Evolutionary conservation across 2,113 vertebrate species (phyloP), one percentile per base, ranked within the genome.

Genomic region (Rhinolophus ferrumequinum): DNA sequence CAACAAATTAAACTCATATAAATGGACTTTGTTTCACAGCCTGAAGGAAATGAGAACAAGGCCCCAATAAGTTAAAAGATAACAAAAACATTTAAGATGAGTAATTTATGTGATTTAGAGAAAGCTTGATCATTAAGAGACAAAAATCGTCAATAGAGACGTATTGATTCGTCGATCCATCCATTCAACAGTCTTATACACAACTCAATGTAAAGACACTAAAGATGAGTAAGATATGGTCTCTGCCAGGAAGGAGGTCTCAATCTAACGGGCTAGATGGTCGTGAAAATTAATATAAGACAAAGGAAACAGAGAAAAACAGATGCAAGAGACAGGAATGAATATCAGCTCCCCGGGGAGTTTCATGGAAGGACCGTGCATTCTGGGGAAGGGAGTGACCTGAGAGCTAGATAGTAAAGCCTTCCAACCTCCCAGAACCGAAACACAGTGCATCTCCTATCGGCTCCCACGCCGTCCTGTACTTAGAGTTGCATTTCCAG

Each of bases 21-120:
- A 96, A 62, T 41, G 35, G n/a, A 56, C 52, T 95, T 64, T 70
- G 19, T 76, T 95, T 96, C 13, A 66, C 12, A 93, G 73, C 28
- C 60, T 81, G 9, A 85, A 90, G 69, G 58, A 93, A 86, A 85
- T 83, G 64, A 94, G 73, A 94, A 94, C 58, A 93, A 85, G 44
- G 30, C 35, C 38, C 21, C 77, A 88, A 64, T 76, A 91, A 83
- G 88, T 86, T 50, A 94, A 92, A 86, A 52, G 28, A 85, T 90
- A 15, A 75, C 76, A 94, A 93, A 66, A 79, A 70, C 66, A 89
- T 79, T 89, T 76, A 58, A 54, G 54, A 84, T 92, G 92, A 89
- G 56, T 80, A 82, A 80, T 90, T 94, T 93, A 69, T 88, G 64
- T 67, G 41, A 58, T 82, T 96, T 91, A 83, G 24, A 70, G 66